phyloP scores from a whole-genome alignment of 1,140 invertebrate species.

The Euwallacea similis region DNA sequence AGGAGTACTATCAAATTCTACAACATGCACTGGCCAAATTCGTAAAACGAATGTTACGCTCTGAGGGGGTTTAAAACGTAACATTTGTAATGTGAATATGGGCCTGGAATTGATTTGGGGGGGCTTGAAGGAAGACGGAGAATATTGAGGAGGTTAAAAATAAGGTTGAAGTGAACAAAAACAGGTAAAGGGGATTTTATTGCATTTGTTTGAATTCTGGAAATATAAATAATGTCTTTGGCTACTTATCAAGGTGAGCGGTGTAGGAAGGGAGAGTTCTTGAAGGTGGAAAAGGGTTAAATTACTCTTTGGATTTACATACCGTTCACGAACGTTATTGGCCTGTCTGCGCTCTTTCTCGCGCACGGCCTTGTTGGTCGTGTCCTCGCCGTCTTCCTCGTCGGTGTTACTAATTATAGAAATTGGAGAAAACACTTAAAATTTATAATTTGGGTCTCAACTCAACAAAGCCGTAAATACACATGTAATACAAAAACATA shows the following conservation, averaged over 20 bases:
- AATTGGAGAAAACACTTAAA: conserved; percentile 9
- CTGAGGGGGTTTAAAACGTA: conserved; percentile 35
- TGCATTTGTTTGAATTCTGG: too few relatives aligned
- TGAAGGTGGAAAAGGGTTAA: too few relatives aligned
- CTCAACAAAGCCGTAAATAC: too few relatives aligned
- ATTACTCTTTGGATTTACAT: conserved; percentile 53
- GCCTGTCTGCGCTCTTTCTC: conserved; percentile 96
- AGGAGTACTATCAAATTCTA: conserved; percentile 24
- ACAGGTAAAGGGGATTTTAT: not conserved
- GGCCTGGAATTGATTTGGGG: conserved; percentile 40
- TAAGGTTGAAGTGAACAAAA: not conserved
- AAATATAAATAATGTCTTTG: too few relatives aligned
- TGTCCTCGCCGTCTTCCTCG: conserved; percentile 68
- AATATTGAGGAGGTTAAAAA: too few relatives aligned
- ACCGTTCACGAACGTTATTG: conserved; percentile 98
- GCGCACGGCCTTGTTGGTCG: conserved; percentile 87
- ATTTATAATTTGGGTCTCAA: too few relatives aligned
- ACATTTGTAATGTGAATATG: conserved; percentile 54
- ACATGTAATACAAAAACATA: too few relatives aligned
- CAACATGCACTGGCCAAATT: conserved; percentile 31
- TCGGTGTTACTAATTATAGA: conserved; percentile 58
- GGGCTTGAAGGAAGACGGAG: not conserved
- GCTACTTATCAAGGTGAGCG: too few relatives aligned
- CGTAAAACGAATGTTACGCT: conserved; percentile 38
- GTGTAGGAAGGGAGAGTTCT: too few relatives aligned